Conservation (phyloP, 2,888 invertebrate species). For the Macaria notata region DNA sequence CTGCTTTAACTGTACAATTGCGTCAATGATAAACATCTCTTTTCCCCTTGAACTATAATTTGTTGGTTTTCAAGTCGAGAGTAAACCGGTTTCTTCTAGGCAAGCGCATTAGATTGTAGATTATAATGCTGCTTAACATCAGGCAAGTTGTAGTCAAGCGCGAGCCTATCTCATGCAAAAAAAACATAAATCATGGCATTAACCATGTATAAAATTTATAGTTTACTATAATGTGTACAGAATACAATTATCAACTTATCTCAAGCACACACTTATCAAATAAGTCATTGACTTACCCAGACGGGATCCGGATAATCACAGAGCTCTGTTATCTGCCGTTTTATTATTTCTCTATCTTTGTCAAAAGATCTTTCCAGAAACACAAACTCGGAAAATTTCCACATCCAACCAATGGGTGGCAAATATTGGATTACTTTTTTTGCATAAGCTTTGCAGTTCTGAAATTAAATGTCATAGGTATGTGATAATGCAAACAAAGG, state of each 20-base stretch:
- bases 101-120: no score
- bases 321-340: conserved; percentile 89
- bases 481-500: not conserved
- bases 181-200: not conserved
- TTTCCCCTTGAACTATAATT: no score
- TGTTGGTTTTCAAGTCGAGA: no score
- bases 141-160: no score
- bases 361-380: conserved; percentile 96
- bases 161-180: no score
- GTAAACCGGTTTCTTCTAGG: no score
- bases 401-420: conserved; percentile 97
- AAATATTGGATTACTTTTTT: conserved; percentile 95
- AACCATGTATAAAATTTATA: no score
- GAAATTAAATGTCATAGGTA: conserved; percentile 5
- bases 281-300: conserved; percentile 84
- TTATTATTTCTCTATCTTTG: conserved; percentile 93
- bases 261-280: conserved; percentile 8
- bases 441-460: conserved; percentile 93
- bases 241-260: no score
- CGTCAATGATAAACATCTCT: not conserved
- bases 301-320: conserved; percentile 95
- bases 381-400: conserved; percentile 97
- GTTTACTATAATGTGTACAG: no score
- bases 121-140: no score
- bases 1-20: not conserved